Evolutionary conservation across 2,113 vertebrate genomes (phyloP), one percentile per base, ranked within the genome.

Genomic region (Callipepla squamata): DNA sequence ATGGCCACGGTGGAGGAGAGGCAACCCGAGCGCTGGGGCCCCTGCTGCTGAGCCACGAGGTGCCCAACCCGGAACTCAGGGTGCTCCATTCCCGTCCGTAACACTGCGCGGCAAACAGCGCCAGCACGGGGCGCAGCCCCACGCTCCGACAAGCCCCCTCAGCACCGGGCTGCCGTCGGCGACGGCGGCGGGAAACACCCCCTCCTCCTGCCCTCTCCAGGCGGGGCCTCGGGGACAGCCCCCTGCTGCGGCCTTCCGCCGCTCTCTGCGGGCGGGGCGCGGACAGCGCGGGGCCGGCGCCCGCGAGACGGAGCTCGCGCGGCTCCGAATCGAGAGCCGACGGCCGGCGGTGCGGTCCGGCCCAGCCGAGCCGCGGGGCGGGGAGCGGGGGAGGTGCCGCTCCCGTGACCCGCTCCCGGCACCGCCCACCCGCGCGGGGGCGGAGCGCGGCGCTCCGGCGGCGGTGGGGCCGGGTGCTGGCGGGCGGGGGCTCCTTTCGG

Each of bases 41-140:
- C 2, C 10, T 22, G 4, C 36, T 23, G 18, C 57, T 4, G 44
- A 3, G 34, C 34, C 22, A 23, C 0, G 14, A 0, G 0, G 10
- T 4, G 51, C 6, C 40, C 40, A 40, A 40, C 40, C 40, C 40
- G 14, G 14, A 38, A n/a, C 23, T 3, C 1, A 28, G 3, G 9
- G 65, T 0, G 3, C 18, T 25, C 34, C 38, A 3, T 36, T 14
- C 6, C 14, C 0, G 5, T 0, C 17, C 1, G n/a, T 16, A 3
- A 11, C 0, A 19, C 3, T 1, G 34, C 1, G 0, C 8, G 44
- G 2, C 15, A 14, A 13, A 4, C 1, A 7, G 50, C 16, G 9
- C 1, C 7, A 2, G 1, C 1, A 7, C 2, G 1, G 20, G 17
- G 55, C 55, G 10, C 55, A 57, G 55, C 30, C 30, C 55, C 30